These are phyloP conservation scores for Bombus superbus DNA, from an alignment of 1,140 invertebrate species.

Conservation along the genomic window DNA sequence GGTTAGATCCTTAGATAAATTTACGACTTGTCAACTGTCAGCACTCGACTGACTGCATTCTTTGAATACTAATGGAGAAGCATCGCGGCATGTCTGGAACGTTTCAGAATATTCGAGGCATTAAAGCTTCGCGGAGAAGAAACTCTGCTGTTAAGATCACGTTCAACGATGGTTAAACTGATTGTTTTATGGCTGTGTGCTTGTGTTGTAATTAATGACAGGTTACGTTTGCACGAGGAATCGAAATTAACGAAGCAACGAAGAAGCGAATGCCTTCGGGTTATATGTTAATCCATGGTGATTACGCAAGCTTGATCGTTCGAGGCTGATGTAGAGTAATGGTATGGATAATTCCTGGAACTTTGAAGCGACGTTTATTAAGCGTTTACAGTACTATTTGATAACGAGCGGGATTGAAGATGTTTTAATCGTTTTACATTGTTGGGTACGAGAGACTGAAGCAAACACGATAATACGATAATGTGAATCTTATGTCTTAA, in stretches of 20 bases:
- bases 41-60: slow-evolving; percentile 21
- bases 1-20: slow-evolving; percentile 21
- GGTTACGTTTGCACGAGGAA: background rate
- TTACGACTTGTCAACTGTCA: background rate
- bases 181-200: background rate
- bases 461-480: background rate
- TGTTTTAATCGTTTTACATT: background rate
- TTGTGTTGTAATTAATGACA: background rate
- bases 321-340: background rate
- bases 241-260: slow-evolving; percentile 2
- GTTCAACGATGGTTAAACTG: background rate
- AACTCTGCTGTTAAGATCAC: background rate
- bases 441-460: background rate
- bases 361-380: background rate
- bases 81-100: background rate
- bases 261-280: background rate
- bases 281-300: background rate
- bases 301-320: background rate
- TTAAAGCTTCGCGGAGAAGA: background rate
- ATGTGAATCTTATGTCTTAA: background rate
- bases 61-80: slow-evolving; percentile 33
- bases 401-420: too few species aligned
- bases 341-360: background rate
- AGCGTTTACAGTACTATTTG: background rate
- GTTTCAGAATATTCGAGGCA: background rate